Percentiles rank a stretch among this genome's conserved stretches.
These are phyloP conservation scores for Terebella lapidaria DNA, from an alignment of 2,888 invertebrate genomes.

Conservation along the genomic window DNA sequence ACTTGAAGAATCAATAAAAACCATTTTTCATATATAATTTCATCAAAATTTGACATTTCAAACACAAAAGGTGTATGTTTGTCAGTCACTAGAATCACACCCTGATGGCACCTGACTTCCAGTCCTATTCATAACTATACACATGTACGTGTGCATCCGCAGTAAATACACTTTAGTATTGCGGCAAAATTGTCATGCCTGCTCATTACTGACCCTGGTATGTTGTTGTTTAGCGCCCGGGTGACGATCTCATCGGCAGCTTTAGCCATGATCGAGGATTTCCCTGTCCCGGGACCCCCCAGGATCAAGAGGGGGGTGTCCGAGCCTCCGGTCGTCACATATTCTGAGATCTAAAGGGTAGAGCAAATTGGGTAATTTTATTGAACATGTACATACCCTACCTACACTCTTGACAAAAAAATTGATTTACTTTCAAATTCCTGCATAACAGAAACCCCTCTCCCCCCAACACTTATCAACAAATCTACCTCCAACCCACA, in stretches of 20 bases:
- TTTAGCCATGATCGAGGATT: constrained; percentile 25
- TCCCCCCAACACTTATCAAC: no score
- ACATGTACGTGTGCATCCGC: neutral
- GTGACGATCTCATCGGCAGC: constrained; percentile 14
- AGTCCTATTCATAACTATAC: neutral
- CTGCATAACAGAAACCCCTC: no score
- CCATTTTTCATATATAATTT: constrained; percentile 25
- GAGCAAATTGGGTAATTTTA: no score
- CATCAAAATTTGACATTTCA: neutral
- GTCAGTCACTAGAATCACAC: no score
- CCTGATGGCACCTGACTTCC: neutral
- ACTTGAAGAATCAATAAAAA: no score
- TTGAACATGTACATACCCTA: no score
- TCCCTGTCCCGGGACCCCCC: constrained; percentile 23
- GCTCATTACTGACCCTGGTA: neutral
- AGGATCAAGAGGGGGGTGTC: constrained; percentile 20
- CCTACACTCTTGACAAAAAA: no score
- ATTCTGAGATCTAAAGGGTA: no score
- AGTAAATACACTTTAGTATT: neutral
- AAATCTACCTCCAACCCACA: no score
- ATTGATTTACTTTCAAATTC: no score
- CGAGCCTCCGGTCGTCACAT: constrained; percentile 7
- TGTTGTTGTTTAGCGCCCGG: neutral
- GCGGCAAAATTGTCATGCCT: no score
- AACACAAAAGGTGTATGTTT: no score